Base-by-base conservation (phyloP, 1,140 invertebrate species). In the Trichoplusia ni region DNA sequence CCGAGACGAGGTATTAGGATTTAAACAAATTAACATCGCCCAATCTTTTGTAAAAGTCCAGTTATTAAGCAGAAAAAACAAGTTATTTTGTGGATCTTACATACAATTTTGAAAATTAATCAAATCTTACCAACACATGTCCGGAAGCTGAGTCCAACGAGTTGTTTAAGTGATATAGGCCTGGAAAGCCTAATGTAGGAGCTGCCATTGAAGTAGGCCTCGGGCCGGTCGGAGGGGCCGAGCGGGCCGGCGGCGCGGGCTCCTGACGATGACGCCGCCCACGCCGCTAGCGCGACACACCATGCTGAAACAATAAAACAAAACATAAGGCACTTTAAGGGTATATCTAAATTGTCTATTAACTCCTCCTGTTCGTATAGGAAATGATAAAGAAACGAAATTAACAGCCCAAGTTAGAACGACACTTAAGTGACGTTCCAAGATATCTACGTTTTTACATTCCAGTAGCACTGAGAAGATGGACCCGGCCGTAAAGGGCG, bases 191-290 rank as follows among this genome's bases (percentile, higher is more conserved):
- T 92, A 46, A 96, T 91, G 78, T 94, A 95, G 3, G 95, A 93
- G 68, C 94, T 94, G 59, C 95, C 95, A 89, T 96, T 96, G 85
- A 97, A 95, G 75, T 95, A 96, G 13, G 94, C 95, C 88, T 97
- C 95, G 18, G 94, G 92, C 27, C 93, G 89, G 58, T 92, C 91
- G 27, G 92, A 92, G 40, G 91, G 91, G 4, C 91, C 93, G 58
- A 90, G 89, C 16, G 93, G 94, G 37, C 79, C 93, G 68, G 84
- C 92, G 62, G 90, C 92, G 66, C 79, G 82, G 27, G 91, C 66
- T 38, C 69, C 66, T 14, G 62, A 29, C 11, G 40, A 11, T 33
- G 67, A 53, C 21, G 77, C 9, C 47, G 63, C 46, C 6, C 72
- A 37, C 11, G 79, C 13, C 35, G 56, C 58, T 16, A 78, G 13